A percentile compares a stretch with the other conserved stretches of the same genome.
These are phyloP conservation scores for Callipepla californica DNA, from an alignment of 2,113 vertebrate species.

Conservation along the genomic window DNA sequence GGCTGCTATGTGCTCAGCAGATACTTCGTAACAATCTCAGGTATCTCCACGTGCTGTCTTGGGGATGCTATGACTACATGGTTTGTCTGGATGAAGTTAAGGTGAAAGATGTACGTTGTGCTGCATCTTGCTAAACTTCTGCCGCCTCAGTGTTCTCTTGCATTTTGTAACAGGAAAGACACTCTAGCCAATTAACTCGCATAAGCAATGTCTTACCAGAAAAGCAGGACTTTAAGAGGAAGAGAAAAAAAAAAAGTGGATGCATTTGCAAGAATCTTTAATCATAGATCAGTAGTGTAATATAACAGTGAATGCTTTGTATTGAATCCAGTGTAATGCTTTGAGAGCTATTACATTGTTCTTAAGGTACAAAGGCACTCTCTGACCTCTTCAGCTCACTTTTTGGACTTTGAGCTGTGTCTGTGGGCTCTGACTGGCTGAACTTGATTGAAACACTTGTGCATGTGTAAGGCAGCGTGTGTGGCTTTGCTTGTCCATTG, in stretches of 20 bases:
- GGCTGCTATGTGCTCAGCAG: neutral
- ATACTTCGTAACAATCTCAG: neutral
- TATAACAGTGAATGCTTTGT: neutral
- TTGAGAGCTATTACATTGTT: neutral
- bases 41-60: neutral
- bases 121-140: neutral
- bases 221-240: neutral
- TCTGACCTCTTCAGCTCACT: neutral
- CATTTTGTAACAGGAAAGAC: neutral
- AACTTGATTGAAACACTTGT: neutral
- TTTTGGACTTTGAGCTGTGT: slow-evolving; percentile 21
- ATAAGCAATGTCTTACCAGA: neutral
- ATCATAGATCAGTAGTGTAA: neutral
- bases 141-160: neutral
- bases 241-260: neutral
- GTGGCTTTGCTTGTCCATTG: neutral
- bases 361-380: neutral
- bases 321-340: neutral
- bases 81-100: neutral
- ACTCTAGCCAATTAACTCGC: neutral
- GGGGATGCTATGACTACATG: neutral
- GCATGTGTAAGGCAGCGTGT: neutral
- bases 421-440: neutral
- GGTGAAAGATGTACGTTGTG: neutral
- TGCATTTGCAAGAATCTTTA: neutral